phyloP scores from a whole-genome alignment of 2,113 vertebrate species.

The Pseudopodoces humilis region DNA sequence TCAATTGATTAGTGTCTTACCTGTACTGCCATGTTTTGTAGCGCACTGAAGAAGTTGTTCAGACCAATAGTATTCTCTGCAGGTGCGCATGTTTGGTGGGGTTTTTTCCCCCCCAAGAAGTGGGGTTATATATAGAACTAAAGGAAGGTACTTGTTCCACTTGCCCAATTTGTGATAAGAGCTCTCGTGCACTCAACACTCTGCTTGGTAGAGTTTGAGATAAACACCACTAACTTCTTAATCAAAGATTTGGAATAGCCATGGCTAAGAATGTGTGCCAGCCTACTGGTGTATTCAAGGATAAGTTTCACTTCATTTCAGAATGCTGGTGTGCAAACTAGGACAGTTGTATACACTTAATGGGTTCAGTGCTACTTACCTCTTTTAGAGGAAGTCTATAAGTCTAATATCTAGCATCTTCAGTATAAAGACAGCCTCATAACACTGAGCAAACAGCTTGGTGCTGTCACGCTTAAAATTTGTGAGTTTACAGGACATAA shows the following conservation, averaged over 20 bases:
- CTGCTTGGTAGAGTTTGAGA: background rate
- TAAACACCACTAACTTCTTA: background rate
- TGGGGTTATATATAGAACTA: background rate
- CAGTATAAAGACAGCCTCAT: background rate
- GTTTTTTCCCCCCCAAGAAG: fast-evolving
- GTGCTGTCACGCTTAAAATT: background rate
- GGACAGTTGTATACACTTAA: background rate
- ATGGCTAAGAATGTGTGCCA: background rate
- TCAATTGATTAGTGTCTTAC: background rate
- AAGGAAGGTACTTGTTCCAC: background rate
- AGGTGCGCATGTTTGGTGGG: background rate
- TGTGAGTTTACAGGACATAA: background rate
- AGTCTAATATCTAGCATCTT: background rate
- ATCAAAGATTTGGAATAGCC: background rate
- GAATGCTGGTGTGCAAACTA: background rate
- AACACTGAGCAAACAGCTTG: background rate
- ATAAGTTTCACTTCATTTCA: background rate
- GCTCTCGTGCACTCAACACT: background rate
- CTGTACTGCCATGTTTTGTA: background rate
- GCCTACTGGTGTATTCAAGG: background rate
- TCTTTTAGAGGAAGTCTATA: background rate
- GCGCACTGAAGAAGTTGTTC: background rate
- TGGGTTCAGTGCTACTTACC: background rate
- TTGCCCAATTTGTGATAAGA: background rate
- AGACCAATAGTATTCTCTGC: background rate